A percentile compares a stretch with the other conserved stretches of the same genome.
Conservation (phyloP, 2,888 invertebrate species). For the Eugnorisma glareosa region DNA sequence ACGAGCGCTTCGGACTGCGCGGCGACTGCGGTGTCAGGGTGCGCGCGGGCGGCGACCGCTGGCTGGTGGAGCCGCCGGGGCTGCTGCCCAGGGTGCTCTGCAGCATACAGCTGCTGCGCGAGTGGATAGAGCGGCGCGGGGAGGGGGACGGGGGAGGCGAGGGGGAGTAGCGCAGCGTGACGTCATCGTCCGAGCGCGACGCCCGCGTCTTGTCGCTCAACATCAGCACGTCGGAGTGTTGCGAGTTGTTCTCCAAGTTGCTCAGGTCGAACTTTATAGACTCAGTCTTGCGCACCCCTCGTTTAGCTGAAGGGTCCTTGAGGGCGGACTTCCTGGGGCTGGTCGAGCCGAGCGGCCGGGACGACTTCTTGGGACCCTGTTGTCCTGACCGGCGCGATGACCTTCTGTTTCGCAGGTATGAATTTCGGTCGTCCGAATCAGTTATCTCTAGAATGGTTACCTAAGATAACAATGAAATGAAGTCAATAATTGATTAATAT, state of each 20-base stretch:
- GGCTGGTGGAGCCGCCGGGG: too few relatives aligned
- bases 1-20: slow-evolving; percentile 51
- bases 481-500: neutral
- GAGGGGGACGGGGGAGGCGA: slow-evolving; percentile 64
- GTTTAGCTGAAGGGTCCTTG: slow-evolving; percentile 76
- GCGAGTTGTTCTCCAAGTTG: slow-evolving; percentile 74
- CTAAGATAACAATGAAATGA: slow-evolving; percentile 62
- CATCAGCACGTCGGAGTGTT: slow-evolving; percentile 62
- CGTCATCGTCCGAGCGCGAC: slow-evolving; percentile 68
- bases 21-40: slow-evolving; percentile 57
- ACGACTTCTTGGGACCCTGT: slow-evolving; percentile 58
- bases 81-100: slow-evolving; percentile 48
- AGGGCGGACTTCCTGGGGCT: slow-evolving; percentile 83
- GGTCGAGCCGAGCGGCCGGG: slow-evolving; percentile 62
- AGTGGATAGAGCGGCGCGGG: slow-evolving; percentile 71
- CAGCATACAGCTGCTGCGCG: slow-evolving; percentile 76
- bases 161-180: slow-evolving; percentile 76
- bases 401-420: slow-evolving; percentile 49
- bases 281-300: slow-evolving; percentile 77
- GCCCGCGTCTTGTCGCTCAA: slow-evolving; percentile 53
- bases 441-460: slow-evolving; percentile 73
- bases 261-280: slow-evolving; percentile 87
- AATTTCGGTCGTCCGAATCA: slow-evolving; percentile 66
- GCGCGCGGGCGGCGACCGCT: neutral
- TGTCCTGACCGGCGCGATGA: slow-evolving; percentile 57